Conservation (phyloP, 92 coral and sea anemone species). For the Palythoa grandiflora region DNA sequence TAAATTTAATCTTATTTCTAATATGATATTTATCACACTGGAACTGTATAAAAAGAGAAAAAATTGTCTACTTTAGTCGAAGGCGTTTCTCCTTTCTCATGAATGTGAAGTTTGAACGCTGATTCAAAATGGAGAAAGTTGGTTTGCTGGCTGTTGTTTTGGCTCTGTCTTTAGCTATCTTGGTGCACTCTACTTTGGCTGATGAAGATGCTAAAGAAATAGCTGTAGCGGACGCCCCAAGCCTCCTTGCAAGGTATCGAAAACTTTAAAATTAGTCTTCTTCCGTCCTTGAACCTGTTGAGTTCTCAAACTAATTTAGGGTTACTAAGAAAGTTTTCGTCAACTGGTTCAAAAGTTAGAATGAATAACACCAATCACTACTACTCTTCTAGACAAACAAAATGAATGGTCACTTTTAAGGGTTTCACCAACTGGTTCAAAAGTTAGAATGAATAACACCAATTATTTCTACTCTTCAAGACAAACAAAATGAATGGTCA, state of each 20-base stretch:
- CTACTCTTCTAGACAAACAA: no score
- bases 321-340: neutral
- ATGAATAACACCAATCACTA: no score
- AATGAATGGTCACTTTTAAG: no score
- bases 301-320: neutral
- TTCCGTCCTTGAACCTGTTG: neutral
- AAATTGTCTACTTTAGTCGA: neutral
- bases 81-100: neutral
- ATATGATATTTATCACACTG: neutral
- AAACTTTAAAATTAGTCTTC: neutral
- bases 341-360: neutral
- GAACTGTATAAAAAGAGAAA: conserved; percentile 10
- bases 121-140: conserved; percentile 9
- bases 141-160: conserved; percentile 4
- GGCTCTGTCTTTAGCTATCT: conserved; percentile 32
- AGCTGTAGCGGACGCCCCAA: conserved; percentile 36
- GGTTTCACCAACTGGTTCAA: no score
- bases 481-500: no score
- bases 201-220: conserved; percentile 13
- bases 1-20: no score
- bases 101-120: neutral
- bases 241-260: conserved; percentile 36
- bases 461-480: no score
- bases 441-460: no score
- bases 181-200: conserved; percentile 38